Evolutionary conservation across 2,797 vertebrate species (phyloP).

Genomic region (Hipposideros larvatus): DNA sequence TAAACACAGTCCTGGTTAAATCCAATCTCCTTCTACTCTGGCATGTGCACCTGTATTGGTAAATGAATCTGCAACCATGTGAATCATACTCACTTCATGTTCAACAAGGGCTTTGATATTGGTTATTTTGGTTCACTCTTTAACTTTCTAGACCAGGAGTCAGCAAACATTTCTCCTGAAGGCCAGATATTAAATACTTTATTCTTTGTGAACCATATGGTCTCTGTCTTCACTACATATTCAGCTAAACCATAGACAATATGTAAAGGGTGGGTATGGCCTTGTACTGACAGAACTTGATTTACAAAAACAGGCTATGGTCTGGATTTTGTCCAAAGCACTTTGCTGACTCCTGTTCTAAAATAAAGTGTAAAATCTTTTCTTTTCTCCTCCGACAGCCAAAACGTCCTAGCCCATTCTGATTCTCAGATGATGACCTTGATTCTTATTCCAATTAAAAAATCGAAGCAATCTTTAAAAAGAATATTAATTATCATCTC

Average conservation of each 20-base stretch:
- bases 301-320: neutral
- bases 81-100: neutral
- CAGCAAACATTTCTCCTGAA: neutral
- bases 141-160: neutral
- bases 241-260: neutral
- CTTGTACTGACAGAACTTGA: neutral
- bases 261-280: neutral
- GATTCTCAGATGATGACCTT: neutral
- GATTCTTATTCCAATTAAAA: slow-evolving; percentile 6
- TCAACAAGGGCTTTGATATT: neutral
- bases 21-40: neutral
- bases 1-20: neutral
- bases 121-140: neutral
- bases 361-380: neutral
- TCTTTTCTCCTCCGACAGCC: neutral
- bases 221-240: neutral
- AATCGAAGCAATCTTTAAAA: neutral
- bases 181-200: neutral
- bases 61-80: neutral
- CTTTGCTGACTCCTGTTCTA: neutral
- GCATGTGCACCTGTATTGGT: too few species aligned
- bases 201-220: neutral
- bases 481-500: neutral
- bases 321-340: neutral
- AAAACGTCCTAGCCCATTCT: neutral